A percentile compares a stretch with the other conserved stretches of the same genome.
Evolutionary conservation across 2,113 vertebrate species (phyloP).

Genomic region (Mandrillus leucophaeus): DNA sequence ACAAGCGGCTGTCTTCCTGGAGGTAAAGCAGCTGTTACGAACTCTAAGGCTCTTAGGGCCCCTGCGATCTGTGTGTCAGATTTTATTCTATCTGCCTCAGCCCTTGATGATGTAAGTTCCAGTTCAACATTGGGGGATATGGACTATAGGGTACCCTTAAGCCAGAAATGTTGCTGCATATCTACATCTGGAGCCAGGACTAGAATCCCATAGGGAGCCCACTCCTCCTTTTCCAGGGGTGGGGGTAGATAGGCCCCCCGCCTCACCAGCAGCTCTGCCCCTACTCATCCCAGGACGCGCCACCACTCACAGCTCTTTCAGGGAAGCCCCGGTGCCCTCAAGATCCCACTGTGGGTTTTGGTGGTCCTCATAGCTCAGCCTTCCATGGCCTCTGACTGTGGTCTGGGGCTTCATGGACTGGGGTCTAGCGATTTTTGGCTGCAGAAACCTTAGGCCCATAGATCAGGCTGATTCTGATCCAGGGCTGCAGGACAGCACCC

Average conservation of each 20-base stretch:
- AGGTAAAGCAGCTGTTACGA: fast-evolving
- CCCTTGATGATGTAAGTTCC: neutral
- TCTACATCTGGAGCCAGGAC: neutral
- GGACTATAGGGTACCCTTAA: neutral
- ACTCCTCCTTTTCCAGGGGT: neutral
- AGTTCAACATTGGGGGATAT: neutral
- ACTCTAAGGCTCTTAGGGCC: neutral
- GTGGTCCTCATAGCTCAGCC: neutral
- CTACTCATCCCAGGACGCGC: too few relatives aligned
- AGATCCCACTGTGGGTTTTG: neutral
- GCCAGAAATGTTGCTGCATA: neutral
- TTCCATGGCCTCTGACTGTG: neutral
- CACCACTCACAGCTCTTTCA: neutral
- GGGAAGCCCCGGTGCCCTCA: neutral
- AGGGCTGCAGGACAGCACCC: neutral
- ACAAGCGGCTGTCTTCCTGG: neutral
- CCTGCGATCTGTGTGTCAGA: neutral
- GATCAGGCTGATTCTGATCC: neutral
- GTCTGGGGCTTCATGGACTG: neutral
- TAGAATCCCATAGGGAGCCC: neutral
- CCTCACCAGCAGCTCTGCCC: neutral
- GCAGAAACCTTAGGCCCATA: neutral
- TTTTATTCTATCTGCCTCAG: neutral
- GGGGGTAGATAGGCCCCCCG: neutral
- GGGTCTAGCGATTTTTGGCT: neutral